Evolutionary conservation across 92 coral and sea anemone genomes (phyloP).

Genomic region (Palythoa caribaeorum): DNA sequence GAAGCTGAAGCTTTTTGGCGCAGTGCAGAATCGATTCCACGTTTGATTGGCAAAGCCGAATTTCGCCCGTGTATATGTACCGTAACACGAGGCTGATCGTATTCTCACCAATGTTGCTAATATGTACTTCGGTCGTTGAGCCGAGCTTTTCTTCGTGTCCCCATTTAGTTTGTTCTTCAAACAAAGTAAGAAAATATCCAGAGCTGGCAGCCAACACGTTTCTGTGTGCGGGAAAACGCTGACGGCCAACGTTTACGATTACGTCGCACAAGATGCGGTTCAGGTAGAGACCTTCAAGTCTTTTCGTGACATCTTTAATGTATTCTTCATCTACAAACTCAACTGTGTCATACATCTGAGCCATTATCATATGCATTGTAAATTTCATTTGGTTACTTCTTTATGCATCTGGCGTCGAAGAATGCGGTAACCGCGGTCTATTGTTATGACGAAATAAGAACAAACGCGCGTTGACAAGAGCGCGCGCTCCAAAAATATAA

Average conservation of each 20-base stretch:
- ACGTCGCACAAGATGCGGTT: constrained; percentile 33
- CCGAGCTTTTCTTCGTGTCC: constrained; percentile 40
- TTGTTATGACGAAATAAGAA: neutral
- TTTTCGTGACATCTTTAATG: neutral
- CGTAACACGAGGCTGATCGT: constrained; percentile 8
- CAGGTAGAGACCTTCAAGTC: constrained; percentile 27
- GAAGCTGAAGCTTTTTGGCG: constrained; percentile 29
- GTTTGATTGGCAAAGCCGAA: constrained; percentile 10
- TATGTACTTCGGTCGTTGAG: constrained; percentile 2
- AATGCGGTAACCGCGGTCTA: neutral
- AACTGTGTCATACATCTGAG: neutral
- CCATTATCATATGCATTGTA: neutral
- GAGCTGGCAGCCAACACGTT: constrained; percentile 44
- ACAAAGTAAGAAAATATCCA: constrained; percentile 13
- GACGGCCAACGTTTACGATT: constrained; percentile 1
- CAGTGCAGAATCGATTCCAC: constrained; percentile 29
- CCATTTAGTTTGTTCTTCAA: constrained; percentile 8
- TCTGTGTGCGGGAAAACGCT: constrained; percentile 18
- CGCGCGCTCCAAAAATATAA: neutral
- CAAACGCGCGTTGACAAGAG: neutral
- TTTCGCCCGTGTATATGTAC: constrained; percentile 44
- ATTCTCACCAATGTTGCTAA: neutral
- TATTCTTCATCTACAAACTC: constrained; percentile 31
- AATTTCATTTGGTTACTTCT: neutral
- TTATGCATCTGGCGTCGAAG: neutral